Base-by-base conservation (phyloP, 2,113 vertebrate genomes). In the Pongo abelii region DNA sequence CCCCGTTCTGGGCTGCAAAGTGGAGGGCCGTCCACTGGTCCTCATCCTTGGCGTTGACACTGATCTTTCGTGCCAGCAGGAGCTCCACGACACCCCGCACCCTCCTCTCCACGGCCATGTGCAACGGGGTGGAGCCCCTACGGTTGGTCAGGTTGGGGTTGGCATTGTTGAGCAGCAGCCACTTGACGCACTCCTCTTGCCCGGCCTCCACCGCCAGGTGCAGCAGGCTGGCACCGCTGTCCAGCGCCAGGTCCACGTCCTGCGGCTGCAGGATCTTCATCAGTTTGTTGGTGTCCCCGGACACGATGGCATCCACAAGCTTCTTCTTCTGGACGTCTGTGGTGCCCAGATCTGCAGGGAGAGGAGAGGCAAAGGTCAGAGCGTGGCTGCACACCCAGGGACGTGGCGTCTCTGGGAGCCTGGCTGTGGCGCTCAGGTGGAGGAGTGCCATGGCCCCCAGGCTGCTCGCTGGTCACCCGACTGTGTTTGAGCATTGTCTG, bases 231-330 rank as follows among this genome's bases (percentile, higher is more conserved):
- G 98, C 99, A 2, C 99, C 99, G 13, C 99, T 99, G 0, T 99
- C 99, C 18, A 99, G 98, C 14, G 99, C 98, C 94, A 99, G 98
- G 95, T 99, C 99, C 9, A 99, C 99, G 46, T 99, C 99, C 98
- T 99, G 99, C n/a, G 99, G 99, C 98, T 99, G 99, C 55, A 99
- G 99, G 97, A 99, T 99, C 99, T 99, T 99, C 99, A 99, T 99
- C 92, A 99, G 98, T 98, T 99, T 99, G 96, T 99, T 98, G 0
- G 99, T 99, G 97, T 99, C 99, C 97, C 99, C 99, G 1, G 97
- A 99, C 75, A 99, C 88, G 88, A 99, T 99, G 72, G 99, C 99
- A 2, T 99, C 99, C 0, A 99, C 99, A 18, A 99, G 98, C 97
- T 99, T 99, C 94, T 99, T 99, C 98, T 99, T 99, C 98, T 99